Evolutionary conservation across 2,113 vertebrate species (phyloP).

Genomic region (Ceuthmochares aereus): DNA sequence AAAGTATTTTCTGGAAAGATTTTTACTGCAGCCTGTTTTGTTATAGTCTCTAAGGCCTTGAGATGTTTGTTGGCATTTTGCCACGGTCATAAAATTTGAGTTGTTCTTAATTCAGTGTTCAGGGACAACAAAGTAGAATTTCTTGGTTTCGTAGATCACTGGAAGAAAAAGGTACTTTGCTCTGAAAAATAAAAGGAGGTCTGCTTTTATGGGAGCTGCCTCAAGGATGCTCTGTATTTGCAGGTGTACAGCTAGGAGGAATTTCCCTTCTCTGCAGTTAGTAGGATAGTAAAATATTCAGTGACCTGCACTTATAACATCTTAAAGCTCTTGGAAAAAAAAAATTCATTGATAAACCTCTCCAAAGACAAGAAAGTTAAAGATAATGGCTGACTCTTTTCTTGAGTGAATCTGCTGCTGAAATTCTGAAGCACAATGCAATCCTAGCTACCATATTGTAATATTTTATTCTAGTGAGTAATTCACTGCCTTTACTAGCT

Average conservation of each 20-base stretch:
- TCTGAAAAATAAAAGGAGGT: conserved; percentile 5
- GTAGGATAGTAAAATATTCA: background rate
- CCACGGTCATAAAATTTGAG: background rate
- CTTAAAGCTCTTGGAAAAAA: background rate
- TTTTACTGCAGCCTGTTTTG: background rate
- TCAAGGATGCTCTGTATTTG: background rate
- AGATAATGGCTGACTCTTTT: background rate
- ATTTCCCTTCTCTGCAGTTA: conserved; percentile 32
- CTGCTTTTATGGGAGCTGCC: background rate
- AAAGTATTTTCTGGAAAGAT: conserved; percentile 33
- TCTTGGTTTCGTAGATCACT: background rate
- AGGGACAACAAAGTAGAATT: background rate
- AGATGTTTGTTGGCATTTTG: conserved; percentile 10
- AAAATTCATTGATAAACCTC: background rate
- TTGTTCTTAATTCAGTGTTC: background rate
- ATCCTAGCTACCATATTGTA: background rate
- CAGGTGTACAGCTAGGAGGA: conserved; percentile 32
- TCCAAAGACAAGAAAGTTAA: conserved; percentile 42
- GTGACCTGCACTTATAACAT: background rate
- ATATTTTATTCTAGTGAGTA: background rate
- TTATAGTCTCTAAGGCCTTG: background rate
- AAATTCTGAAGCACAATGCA: background rate
- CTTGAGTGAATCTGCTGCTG: background rate
- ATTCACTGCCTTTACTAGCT: background rate
- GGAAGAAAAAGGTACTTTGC: background rate